phyloP scores from a whole-genome alignment of 2,113 vertebrate species.

The Macroglossus sobrinus region DNA sequence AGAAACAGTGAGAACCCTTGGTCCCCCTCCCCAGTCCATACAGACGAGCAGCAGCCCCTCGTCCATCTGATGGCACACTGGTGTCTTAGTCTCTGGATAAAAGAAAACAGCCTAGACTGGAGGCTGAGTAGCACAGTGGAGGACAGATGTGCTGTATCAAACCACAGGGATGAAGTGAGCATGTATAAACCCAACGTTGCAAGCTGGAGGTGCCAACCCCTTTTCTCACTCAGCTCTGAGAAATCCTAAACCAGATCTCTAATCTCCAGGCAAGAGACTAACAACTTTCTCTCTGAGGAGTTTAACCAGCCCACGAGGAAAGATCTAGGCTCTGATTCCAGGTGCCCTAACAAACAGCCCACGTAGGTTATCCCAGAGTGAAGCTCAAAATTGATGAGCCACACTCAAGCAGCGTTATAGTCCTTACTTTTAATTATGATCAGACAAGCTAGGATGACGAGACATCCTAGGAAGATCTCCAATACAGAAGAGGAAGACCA shows the following conservation, averaged over 20 bases:
- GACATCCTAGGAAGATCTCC: background rate
- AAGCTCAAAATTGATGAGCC: background rate
- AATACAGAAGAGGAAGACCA: background rate
- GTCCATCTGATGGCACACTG: background rate
- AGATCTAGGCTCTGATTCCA: background rate
- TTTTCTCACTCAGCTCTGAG: background rate
- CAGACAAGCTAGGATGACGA: background rate
- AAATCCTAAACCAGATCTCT: background rate
- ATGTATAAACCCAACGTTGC: background rate
- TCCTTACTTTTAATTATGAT: background rate
- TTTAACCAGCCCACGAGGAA: background rate
- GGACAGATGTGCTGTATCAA: background rate
- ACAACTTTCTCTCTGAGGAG: background rate
- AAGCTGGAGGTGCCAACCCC: background rate
- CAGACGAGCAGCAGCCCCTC: background rate
- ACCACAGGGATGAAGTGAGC: background rate
- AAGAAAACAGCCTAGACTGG: background rate
- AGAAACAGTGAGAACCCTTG: background rate
- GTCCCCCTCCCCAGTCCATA: background rate
- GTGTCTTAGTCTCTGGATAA: background rate
- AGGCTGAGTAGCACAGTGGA: background rate
- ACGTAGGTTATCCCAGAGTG: background rate
- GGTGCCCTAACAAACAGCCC: background rate
- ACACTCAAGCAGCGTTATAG: background rate
- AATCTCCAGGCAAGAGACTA: background rate